Percentiles rank a stretch among this genome's conserved stretches.
Conservation (phyloP, 2,888 invertebrate genomes). For the Lacanobia oleracea region DNA sequence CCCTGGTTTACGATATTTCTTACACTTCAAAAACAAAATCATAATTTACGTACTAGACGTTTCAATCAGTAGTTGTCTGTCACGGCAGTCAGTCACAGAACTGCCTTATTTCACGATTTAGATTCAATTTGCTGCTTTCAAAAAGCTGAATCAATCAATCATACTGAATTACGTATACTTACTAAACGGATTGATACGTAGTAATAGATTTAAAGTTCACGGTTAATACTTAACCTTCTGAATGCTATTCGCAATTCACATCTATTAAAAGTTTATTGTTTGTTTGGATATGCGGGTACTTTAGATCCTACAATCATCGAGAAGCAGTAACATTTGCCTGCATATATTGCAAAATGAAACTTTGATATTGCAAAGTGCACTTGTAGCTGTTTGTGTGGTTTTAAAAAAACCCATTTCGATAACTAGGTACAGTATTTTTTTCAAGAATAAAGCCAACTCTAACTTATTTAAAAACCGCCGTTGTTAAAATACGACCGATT, state of each 20-base stretch:
- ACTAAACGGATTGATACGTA: slow-evolving; percentile 5
- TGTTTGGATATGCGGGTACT: slow-evolving; percentile 38
- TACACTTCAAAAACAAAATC: no score
- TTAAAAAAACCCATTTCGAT: background rate
- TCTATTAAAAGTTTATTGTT: slow-evolving; percentile 42
- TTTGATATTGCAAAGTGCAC: background rate
- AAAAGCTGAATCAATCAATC: slow-evolving; percentile 30
- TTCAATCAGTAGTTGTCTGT: no score
- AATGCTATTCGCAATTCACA: slow-evolving; percentile 8
- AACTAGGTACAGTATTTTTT: background rate
- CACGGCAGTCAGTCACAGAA: no score
- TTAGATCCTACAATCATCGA: background rate
- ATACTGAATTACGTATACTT: slow-evolving; percentile 8
- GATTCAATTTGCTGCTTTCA: slow-evolving; percentile 4
- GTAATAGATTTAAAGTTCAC: slow-evolving; percentile 33
- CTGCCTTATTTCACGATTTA: no score
- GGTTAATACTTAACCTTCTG: slow-evolving; percentile 36
- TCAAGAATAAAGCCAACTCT: background rate
- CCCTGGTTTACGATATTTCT: no score
- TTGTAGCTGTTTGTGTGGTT: background rate
- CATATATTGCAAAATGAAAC: slow-evolving; percentile 11
- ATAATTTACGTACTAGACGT: no score
- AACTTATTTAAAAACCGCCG: no score
- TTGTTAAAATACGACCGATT: no score
- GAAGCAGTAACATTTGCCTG: slow-evolving; percentile 17